These are phyloP conservation scores for Orientallactaga sibirica DNA, from an alignment of 2,797 vertebrate species.

Conservation along the genomic window DNA sequence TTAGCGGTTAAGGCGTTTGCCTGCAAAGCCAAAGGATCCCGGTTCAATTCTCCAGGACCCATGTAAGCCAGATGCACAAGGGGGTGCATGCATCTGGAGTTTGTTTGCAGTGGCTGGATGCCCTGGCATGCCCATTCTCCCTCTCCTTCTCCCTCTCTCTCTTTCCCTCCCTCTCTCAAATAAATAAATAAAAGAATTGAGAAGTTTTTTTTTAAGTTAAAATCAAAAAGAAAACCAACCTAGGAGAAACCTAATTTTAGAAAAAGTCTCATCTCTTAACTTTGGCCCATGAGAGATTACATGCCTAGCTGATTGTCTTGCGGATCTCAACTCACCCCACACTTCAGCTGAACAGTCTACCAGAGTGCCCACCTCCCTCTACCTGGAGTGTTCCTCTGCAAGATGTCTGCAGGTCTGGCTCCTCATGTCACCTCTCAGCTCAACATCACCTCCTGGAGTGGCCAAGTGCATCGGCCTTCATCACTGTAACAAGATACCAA, in stretches of 20 bases:
- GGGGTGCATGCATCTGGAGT: too few species aligned
- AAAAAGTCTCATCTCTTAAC: background rate
- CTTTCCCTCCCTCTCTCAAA: too few species aligned
- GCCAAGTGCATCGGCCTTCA: too few species aligned
- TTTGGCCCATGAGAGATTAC: background rate
- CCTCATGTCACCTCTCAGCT: background rate
- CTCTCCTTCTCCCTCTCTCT: too few species aligned
- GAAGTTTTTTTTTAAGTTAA: too few species aligned
- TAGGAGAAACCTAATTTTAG: background rate
- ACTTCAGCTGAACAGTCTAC: background rate
- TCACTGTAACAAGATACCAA: background rate
- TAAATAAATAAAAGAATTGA: too few species aligned
- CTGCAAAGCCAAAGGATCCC: too few species aligned
- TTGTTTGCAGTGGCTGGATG: too few species aligned
- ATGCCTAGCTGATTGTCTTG: background rate
- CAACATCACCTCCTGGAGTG: background rate
- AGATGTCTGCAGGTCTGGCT: background rate
- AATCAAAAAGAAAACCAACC: background rate
- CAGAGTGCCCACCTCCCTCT: background rate
- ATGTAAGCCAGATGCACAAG: too few species aligned
- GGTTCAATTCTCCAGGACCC: too few species aligned
- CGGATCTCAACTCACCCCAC: background rate
- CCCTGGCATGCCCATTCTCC: too few species aligned
- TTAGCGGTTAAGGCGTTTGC: too few species aligned
- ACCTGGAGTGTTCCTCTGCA: background rate